Evolutionary conservation across 2,113 vertebrate genomes (phyloP).

Genomic region (Isichthys henryi): DNA sequence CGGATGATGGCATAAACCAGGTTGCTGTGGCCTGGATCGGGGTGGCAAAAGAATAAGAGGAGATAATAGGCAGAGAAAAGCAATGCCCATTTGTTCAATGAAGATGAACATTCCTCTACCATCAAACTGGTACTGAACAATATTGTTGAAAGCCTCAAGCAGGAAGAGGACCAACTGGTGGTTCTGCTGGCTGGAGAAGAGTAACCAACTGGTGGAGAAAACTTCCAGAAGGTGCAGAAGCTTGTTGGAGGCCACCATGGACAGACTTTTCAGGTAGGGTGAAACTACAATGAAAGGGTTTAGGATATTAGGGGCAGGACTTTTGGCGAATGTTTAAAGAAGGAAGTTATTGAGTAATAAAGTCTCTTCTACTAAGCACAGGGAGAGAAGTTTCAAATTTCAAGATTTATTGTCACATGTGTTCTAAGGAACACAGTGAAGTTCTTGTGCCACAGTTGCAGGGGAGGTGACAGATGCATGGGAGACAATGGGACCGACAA

Average conservation of each 20-base stretch:
- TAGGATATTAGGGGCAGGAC: not conserved
- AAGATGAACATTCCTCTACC: slow-evolving; percentile 59
- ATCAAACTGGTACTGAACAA: slow-evolving; percentile 98
- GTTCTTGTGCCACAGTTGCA: not conserved
- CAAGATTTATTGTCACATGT: not conserved
- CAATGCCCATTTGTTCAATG: not conserved
- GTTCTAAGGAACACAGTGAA: not conserved
- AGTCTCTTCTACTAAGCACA: not conserved
- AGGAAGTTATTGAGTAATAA: not conserved
- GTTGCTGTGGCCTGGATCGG: slow-evolving; percentile 80
- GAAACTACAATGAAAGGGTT: slow-evolving; percentile 64
- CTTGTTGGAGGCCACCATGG: slow-evolving; percentile 97
- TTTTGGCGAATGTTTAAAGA: not conserved
- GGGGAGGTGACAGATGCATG: not conserved
- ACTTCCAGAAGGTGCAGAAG: slow-evolving; percentile 92
- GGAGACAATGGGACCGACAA: not conserved
- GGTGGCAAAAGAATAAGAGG: not conserved
- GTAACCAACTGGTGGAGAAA: slow-evolving; percentile 94
- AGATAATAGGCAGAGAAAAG: not conserved
- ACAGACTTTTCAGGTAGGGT: slow-evolving; percentile 93
- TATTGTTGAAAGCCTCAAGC: slow-evolving; percentile 96
- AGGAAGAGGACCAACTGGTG: slow-evolving; percentile 96
- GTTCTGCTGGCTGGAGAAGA: slow-evolving; percentile 87
- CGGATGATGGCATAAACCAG: slow-evolving; percentile 95
- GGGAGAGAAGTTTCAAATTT: not conserved